A percentile compares a stretch with the other conserved stretches of the same genome.
Conservation (phyloP, 1,140 invertebrate species). For the Olivierus martensii region DNA sequence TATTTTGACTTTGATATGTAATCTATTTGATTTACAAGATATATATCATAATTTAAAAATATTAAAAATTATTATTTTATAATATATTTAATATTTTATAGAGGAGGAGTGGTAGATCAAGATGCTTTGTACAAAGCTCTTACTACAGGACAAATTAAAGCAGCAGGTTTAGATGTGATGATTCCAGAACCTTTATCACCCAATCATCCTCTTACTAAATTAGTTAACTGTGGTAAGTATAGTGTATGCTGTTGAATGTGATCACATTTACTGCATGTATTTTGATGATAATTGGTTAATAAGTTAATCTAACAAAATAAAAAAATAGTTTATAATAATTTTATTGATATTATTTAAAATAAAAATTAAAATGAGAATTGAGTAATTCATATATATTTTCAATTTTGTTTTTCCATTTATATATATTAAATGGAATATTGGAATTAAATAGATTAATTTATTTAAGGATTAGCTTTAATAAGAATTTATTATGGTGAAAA, state of each 20-base stretch:
- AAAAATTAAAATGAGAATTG: neutral
- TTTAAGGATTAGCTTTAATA: no score
- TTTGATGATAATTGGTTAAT: no score
- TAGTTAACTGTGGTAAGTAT: slow-evolving; percentile 61
- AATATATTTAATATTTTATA: slow-evolving; percentile 1
- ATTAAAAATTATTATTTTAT: no score
- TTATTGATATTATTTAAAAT: neutral
- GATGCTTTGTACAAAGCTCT: slow-evolving; percentile 60
- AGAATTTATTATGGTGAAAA: no score
- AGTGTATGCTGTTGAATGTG: no score
- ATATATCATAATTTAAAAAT: no score
- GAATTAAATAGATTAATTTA: no score
- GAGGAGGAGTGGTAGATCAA: slow-evolving; percentile 55
- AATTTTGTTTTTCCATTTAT: neutral
- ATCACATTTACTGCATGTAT: no score
- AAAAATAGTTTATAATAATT: neutral
- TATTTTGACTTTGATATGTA: no score
- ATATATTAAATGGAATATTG: no score
- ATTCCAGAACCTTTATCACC: slow-evolving; percentile 80
- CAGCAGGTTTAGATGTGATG: slow-evolving; percentile 85
- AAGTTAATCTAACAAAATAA: neutral
- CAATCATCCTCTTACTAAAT: slow-evolving; percentile 56
- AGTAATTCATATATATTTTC: neutral
- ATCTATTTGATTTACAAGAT: no score
- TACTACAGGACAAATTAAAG: slow-evolving; percentile 52